Base-by-base conservation (phyloP, 2,888 invertebrate species). In the Drosophila nigricruria region DNA sequence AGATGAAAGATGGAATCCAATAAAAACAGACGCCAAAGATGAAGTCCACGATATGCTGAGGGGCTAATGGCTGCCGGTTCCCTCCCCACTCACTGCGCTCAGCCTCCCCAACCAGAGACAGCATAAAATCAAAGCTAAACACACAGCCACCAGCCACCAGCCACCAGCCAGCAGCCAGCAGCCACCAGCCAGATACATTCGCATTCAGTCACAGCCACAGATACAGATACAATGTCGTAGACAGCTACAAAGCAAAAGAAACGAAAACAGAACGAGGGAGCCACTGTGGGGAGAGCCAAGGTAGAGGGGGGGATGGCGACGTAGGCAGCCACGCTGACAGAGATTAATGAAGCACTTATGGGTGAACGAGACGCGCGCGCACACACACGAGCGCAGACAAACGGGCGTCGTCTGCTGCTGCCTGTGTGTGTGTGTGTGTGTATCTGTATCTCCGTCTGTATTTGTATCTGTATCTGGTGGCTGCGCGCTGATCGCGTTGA, bases 321-420 rank as follows among this genome's bases (percentile, higher is more conserved):
- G 40, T 34, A 50, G 50, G 57, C 49, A 38, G 60, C 61, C 57
- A 53, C 70, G 76, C 83, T 86, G 89, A 90, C 90, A 90, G 89
- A 86, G 86, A 90, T 86, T 90, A 86, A 86, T 86, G 90, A 90
- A 86, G 89, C 87, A 86, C 89, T 90, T 87, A 86, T 86, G 86
- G 89, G 81, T 76, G 88, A 86, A 70, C 81, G 82, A 80, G 81
- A 71, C 52, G 78, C 68, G 58, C 63, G 42, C 70, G 8, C 25
- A 32, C 53, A 57, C 42, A 60, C 43, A 54, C 50, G 20, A 16
- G 52, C 52, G 34, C 52, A 53, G 52, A 53, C 52, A 53, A 53
- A 36, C 52, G 52, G 52, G 54, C 54, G 54, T 54, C 40, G 38
- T 18, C 18, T 40, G 34, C 34, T 36, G 34, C 32, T 16, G 52